Evolutionary conservation across 2,113 vertebrate species (phyloP), one percentile per base, ranked within the genome.

Genomic region (Neotoma lepida): DNA sequence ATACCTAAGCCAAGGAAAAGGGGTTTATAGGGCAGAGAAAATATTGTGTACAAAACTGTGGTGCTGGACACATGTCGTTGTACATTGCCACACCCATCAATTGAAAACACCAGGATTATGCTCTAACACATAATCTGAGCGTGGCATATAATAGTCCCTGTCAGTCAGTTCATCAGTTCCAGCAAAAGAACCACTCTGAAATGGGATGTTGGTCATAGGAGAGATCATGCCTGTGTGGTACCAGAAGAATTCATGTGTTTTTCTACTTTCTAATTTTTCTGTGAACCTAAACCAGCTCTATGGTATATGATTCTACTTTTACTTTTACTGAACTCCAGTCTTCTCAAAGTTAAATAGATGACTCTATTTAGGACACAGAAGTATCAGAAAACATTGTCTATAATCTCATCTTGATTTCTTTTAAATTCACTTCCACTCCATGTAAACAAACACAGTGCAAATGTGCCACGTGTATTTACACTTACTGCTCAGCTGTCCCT

Each of bases 231-330:
- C 6, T 12, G 0, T 46, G 22, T 49, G n/a, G 44, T 35, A 26
- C 12, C 54, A 54, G 20, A n/a, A 44, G 1, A 82, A 82, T 39
- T 41, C 41, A 63, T 71, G 10, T 54, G 30, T 6, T 35, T 70
- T 70, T 91, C 51, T 9, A 15, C 41, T 71, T 71, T 30, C 17
- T 15, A 58, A 9, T 81, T 87, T 93, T 93, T 13, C 70, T 89
- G 35, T 92, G 68, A 89, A 87, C 22, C 35, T 66, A 86, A 68
- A 90, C 39, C 26, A 63, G 6, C 28, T 33, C 49, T 88, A 41
- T 49, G 68, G 82, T 61, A 95, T 86, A 17, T 63, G 30, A 84
- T 91, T 84, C n/a, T 94, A 58, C 92, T 44, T 70, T 44, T 94
- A 58, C 92, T 44, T 70, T 44, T n/a, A 51, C 18, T 33, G 89